Conservation (phyloP, 2,113 vertebrate species). For the Hystrix brachyura region DNA sequence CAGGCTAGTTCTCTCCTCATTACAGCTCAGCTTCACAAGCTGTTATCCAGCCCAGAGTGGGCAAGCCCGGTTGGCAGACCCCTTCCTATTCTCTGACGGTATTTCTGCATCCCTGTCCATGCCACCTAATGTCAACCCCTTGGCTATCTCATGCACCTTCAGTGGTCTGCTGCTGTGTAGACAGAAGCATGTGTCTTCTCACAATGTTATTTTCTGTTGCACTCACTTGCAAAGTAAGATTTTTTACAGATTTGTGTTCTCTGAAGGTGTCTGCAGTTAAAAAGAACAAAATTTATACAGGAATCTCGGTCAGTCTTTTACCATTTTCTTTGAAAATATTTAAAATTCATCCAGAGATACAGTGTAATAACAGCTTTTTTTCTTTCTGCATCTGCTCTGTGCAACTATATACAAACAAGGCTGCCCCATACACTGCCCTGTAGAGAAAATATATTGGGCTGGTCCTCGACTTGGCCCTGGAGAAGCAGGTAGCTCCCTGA, state of each 20-base stretch:
- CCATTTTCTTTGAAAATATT: slow-evolving; percentile 59
- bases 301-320: slow-evolving; percentile 32
- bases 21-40: background rate
- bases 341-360: slow-evolving; percentile 59
- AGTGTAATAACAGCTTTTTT: slow-evolving; percentile 46
- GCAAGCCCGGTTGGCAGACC: background rate
- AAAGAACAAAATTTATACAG: slow-evolving; percentile 27
- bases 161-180: background rate
- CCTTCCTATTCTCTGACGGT: background rate
- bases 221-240: background rate
- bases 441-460: background rate
- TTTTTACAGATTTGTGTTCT: slow-evolving; percentile 36
- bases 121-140: background rate
- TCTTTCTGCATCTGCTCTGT: slow-evolving; percentile 37
- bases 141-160: background rate
- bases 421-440: background rate
- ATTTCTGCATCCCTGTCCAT: background rate
- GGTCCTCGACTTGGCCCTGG: background rate
- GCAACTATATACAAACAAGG: slow-evolving; percentile 19
- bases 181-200: background rate
- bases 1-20: background rate
- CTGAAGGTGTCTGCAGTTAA: slow-evolving; percentile 49
- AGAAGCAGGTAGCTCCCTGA: background rate
- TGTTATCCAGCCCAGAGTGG: background rate
- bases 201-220: background rate